Evolutionary conservation across 2,888 invertebrate species (phyloP).

Genomic region (Ochropleura plecta): DNA sequence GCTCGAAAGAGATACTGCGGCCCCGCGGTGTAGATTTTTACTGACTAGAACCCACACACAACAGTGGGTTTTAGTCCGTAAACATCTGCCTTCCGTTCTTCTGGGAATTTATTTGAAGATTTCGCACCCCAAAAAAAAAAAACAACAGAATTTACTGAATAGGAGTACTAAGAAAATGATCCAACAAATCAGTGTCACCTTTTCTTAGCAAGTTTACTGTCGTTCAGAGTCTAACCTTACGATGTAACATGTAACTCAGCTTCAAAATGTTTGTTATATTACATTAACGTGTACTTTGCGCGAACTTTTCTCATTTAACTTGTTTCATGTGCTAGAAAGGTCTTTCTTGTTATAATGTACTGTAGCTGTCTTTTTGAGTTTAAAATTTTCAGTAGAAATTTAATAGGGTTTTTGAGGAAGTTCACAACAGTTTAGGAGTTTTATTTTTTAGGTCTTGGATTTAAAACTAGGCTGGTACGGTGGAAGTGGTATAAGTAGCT

Average conservation of each 20-base stretch:
- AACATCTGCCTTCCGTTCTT: no score
- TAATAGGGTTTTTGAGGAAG: neutral
- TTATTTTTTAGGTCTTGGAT: neutral
- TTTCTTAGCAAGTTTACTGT: conserved; percentile 21
- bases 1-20: no score
- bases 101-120: no score
- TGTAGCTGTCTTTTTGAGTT: conserved; percentile 22
- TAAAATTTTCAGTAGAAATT: conserved; percentile 3
- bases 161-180: conserved; percentile 3
- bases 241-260: conserved; percentile 26
- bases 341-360: conserved; percentile 31
- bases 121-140: neutral
- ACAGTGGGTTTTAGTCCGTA: no score
- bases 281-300: conserved; percentile 36
- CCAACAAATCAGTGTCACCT: conserved; percentile 33
- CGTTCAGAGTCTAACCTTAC: conserved; percentile 14
- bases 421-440: neutral
- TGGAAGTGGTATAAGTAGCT: neutral
- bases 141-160: neutral
- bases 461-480: neutral
- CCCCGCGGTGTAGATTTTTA: no score
- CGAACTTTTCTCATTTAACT: conserved; percentile 61
- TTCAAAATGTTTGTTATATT: conserved; percentile 45
- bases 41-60: no score
- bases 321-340: conserved; percentile 21